phyloP scores from a whole-genome alignment of 2,888 invertebrate genomes.

The Orgyia antiqua region DNA sequence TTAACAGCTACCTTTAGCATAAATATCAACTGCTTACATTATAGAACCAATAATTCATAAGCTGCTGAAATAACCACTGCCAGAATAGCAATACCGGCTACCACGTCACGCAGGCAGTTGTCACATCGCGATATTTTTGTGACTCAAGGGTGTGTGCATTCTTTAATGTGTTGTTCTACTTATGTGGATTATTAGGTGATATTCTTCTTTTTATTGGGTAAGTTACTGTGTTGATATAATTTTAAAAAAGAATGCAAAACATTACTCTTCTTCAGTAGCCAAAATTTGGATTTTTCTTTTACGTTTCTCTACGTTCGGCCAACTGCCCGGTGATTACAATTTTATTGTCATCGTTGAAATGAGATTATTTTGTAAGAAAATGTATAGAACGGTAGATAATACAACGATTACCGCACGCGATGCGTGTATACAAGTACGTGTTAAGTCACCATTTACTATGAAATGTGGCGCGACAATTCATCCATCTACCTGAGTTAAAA shows the following conservation, averaged over 20 bases:
- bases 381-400: conserved; percentile 25
- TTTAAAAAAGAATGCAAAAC: conserved; percentile 7
- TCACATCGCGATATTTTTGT: conserved; percentile 77
- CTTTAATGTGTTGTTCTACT: conserved; percentile 77
- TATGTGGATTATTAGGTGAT: conserved; percentile 78
- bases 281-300: conserved; percentile 26
- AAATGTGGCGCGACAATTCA: conserved; percentile 48
- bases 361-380: conserved; percentile 43
- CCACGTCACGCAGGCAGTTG: conserved; percentile 77
- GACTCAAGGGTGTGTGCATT: conserved; percentile 77
- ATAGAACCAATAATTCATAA: too few relatives aligned
- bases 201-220: conserved; percentile 70
- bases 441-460: conserved; percentile 40
- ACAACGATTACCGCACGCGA: conserved; percentile 19
- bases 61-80: too few relatives aligned
- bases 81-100: conserved; percentile 54
- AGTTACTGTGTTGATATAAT: conserved; percentile 28
- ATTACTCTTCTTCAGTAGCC: conserved; percentile 10
- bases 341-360: conserved; percentile 43
- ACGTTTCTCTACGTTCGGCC: conserved; percentile 39
- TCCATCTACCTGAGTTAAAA: conserved; percentile 34
- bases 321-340: conserved; percentile 59
- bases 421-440: conserved; percentile 18
- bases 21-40: too few relatives aligned
- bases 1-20: too few relatives aligned